These are phyloP conservation scores for Arizona elegans DNA, from an alignment of 2,113 vertebrate genomes.

Conservation along the genomic window DNA sequence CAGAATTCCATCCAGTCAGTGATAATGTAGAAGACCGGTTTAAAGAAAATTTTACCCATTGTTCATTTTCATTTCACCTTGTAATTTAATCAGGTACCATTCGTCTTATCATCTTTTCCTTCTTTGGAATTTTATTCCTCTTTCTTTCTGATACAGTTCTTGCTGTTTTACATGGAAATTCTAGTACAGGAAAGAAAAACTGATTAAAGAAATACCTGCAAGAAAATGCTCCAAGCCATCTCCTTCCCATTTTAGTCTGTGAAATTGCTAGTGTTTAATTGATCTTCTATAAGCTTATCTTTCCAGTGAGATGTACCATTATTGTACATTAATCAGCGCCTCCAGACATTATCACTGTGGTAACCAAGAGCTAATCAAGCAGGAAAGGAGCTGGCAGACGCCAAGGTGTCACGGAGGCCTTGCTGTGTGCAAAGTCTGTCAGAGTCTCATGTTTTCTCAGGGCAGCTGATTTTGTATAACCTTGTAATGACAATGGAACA, in stretches of 20 bases:
- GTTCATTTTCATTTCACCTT: constrained; percentile 60
- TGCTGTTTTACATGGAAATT: constrained; percentile 55
- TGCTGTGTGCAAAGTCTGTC: constrained; percentile 64
- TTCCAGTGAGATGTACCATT: constrained; percentile 71
- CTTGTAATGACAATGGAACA: constrained; percentile 58
- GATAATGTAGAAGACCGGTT: neutral
- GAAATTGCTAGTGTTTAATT: constrained; percentile 68
- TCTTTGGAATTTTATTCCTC: constrained; percentile 42
- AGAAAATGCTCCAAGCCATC: constrained; percentile 54
- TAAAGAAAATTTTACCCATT: constrained; percentile 46
- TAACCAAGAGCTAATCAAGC: constrained; percentile 72
- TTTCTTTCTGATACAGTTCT: constrained; percentile 9
- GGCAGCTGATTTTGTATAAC: constrained; percentile 63
- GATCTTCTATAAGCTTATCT: constrained; percentile 73
- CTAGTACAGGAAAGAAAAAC: constrained; percentile 42
- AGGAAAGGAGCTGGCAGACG: constrained; percentile 60
- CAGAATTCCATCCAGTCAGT: neutral
- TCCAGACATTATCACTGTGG: constrained; percentile 72
- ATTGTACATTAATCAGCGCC: constrained; percentile 74
- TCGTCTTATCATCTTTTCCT: constrained; percentile 61
- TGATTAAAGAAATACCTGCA: constrained; percentile 55
- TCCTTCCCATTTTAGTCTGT: constrained; percentile 59
- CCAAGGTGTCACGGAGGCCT: constrained; percentile 63
- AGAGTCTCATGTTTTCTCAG: constrained; percentile 45
- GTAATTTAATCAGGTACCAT: constrained; percentile 60